Evolutionary conservation across 1,140 invertebrate species (phyloP).

Genomic region (Agrilus planipennis): DNA sequence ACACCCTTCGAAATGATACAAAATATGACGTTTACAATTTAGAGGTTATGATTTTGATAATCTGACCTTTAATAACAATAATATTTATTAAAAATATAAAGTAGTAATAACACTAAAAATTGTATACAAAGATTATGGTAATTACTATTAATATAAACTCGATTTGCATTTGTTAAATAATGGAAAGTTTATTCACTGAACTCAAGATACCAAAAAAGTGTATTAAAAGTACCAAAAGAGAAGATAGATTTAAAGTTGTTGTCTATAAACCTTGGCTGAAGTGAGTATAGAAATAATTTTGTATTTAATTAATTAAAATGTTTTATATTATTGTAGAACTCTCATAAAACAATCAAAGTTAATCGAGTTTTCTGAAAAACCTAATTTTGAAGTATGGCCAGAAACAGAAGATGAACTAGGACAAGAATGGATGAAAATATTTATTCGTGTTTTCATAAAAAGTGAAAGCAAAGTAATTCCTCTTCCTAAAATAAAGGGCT

Average conservation of each 20-base stretch:
- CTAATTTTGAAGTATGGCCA: constrained; percentile 31
- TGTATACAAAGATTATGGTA: too few species aligned
- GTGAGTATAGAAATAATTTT: constrained; percentile 25
- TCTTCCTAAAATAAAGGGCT: constrained; percentile 46
- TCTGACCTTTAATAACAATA: too few species aligned
- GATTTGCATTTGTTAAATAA: constrained; percentile 21
- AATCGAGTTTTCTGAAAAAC: constrained; percentile 32
- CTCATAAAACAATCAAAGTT: constrained; percentile 41
- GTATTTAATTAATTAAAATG: constrained; percentile 5
- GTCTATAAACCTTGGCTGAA: constrained; percentile 56
- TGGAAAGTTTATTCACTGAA: constrained; percentile 49
- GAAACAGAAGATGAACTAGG: constrained; percentile 44
- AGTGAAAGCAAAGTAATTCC: constrained; percentile 56
- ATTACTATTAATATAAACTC: too few species aligned
- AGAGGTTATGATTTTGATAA: too few species aligned
- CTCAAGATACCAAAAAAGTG: constrained; percentile 51
- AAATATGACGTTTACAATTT: too few species aligned
- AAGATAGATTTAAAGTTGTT: constrained; percentile 44
- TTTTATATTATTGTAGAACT: constrained; percentile 30
- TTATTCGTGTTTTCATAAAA: constrained; percentile 49
- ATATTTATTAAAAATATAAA: too few species aligned
- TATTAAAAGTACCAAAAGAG: constrained; percentile 41
- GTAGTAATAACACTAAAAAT: too few species aligned
- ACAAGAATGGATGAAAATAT: constrained; percentile 45
- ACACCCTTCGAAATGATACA: too few species aligned